phyloP scores from a whole-genome alignment of 2,888 invertebrate species.

The Diarsia rubi region DNA sequence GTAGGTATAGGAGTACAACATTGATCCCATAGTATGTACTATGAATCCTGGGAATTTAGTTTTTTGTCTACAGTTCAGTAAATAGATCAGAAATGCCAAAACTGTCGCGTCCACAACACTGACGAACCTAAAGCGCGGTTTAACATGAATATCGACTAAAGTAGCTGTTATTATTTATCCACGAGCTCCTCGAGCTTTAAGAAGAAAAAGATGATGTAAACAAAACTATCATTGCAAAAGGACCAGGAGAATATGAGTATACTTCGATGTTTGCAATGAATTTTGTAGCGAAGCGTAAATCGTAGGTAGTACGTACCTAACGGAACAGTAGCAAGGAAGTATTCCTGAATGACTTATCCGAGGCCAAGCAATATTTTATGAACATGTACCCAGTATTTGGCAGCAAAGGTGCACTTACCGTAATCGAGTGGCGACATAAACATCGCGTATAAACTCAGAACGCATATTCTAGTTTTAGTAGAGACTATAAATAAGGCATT shows the following conservation, averaged over 20 bases:
- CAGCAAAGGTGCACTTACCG: slow-evolving; percentile 40
- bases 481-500: slow-evolving; percentile 45
- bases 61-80: not conserved
- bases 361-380: slow-evolving; percentile 36
- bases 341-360: slow-evolving; percentile 25
- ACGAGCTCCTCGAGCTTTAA: too few relatives aligned
- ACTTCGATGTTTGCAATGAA: slow-evolving; percentile 2
- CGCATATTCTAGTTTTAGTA: slow-evolving; percentile 33
- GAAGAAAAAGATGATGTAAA: not conserved
- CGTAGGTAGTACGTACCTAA: not conserved
- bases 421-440: slow-evolving; percentile 33
- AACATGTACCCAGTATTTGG: slow-evolving; percentile 49
- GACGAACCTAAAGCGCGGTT: too few relatives aligned
- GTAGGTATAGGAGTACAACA: slow-evolving; percentile 12
- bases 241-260: not conserved
- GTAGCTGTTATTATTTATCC: too few relatives aligned
- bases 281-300: slow-evolving; percentile 5
- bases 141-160: too few relatives aligned
- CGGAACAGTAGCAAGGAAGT: slow-evolving; percentile 9
- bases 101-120: not conserved
- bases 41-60: slow-evolving; percentile 11
- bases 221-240: not conserved
- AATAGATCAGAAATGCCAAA: not conserved
- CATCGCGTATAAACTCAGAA: slow-evolving; percentile 45
- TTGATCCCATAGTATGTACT: not conserved